These are phyloP conservation scores for Oppia nitens DNA, from an alignment of 1,140 invertebrate species.

Conservation along the genomic window DNA sequence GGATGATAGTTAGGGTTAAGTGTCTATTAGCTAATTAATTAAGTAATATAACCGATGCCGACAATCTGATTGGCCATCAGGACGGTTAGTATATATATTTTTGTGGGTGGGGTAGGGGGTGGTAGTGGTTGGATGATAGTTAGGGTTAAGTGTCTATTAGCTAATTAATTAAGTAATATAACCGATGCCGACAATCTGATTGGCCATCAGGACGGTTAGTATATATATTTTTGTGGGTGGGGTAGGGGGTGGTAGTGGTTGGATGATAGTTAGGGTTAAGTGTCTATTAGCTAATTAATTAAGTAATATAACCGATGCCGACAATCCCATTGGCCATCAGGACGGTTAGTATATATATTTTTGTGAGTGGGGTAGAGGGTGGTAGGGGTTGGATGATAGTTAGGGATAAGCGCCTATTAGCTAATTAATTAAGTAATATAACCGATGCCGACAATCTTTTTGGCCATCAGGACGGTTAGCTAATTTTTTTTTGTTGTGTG, in stretches of 20 bases:
- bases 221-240: too few relatives aligned
- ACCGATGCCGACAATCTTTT: conserved; percentile 13
- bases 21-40: neutral
- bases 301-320: neutral
- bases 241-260: too few relatives aligned
- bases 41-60: neutral
- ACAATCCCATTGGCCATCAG: conserved; percentile 31
- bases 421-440: neutral
- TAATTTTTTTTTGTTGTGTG: too few relatives aligned
- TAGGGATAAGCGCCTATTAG: neutral
- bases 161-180: neutral
- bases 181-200: conserved; percentile 14
- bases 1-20: too few relatives aligned
- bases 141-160: neutral
- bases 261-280: too few relatives aligned
- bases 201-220: conserved; percentile 30
- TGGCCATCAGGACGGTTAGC: conserved; percentile 30
- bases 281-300: neutral
- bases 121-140: too few relatives aligned
- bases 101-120: too few relatives aligned
- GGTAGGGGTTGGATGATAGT: too few relatives aligned
- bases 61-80: conserved; percentile 31
- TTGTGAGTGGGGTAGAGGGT: too few relatives aligned
- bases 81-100: neutral
- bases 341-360: neutral